Evolutionary conservation across 1,140 invertebrate species (phyloP).

Genomic region (Metaphire vulgaris): DNA sequence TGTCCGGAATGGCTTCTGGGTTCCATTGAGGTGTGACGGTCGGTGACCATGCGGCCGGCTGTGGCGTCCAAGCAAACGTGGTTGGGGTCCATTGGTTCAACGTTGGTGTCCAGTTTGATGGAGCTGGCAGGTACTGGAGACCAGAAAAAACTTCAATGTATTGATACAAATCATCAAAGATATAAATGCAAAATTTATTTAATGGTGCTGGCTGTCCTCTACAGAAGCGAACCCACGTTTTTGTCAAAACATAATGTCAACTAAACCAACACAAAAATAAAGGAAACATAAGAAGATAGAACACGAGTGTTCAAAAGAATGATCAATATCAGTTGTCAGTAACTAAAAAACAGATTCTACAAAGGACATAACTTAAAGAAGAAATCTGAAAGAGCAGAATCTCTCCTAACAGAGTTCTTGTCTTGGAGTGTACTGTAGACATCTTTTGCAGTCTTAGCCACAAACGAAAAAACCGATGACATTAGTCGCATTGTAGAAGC

Average conservation of each 20-base stretch:
- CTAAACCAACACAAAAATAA: too few relatives aligned
- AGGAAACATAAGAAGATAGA: too few relatives aligned
- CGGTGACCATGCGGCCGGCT: neutral
- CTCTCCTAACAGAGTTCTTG: slow-evolving; percentile 33
- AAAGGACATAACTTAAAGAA: too few relatives aligned
- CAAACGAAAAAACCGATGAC: neutral
- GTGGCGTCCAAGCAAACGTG: slow-evolving; percentile 31
- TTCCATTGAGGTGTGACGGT: neutral
- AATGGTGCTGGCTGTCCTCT: too few relatives aligned
- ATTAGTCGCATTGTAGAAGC: neutral
- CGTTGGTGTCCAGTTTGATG: slow-evolving; percentile 9
- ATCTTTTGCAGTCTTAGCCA: slow-evolving; percentile 35
- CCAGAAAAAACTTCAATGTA: neutral
- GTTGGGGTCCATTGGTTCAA: slow-evolving; percentile 18
- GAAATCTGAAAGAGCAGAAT: too few relatives aligned
- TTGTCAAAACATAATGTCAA: too few relatives aligned
- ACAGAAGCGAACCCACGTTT: too few relatives aligned
- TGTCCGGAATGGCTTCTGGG: neutral
- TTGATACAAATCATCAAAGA: too few relatives aligned
- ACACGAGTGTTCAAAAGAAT: too few relatives aligned
- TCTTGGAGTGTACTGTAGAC: slow-evolving; percentile 40
- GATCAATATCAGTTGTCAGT: too few relatives aligned
- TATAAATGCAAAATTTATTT: too few relatives aligned
- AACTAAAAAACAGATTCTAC: too few relatives aligned
- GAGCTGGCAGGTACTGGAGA: neutral